Evolutionary conservation across 2,888 invertebrate genomes (phyloP), one percentile per base, ranked within the genome.

Genomic region (Scaptomyza cyrtandrae): DNA sequence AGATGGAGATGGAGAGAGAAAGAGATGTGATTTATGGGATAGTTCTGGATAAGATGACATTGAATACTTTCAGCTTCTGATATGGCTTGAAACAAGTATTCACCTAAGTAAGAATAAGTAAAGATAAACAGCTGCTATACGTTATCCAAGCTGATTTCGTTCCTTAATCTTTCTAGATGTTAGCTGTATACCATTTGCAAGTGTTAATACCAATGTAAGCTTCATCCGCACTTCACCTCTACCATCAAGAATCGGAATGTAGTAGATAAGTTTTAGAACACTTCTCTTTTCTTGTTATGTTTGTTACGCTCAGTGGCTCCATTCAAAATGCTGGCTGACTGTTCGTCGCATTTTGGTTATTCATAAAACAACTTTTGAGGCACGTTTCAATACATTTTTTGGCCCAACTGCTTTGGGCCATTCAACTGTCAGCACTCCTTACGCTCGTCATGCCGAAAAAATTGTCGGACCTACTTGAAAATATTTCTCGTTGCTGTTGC

Each of bases 351-450:
- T 61, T 60, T 67, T 58, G 55, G 73, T 59, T 71, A 59, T 76
- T 77, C 77, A 76, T 73, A 65, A 67, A 78, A 76, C 58, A 67
- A 80, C 45, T 80, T 70, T 66, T 80, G 62, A 65, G 67, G 64
- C 77, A 80, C 78, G 78, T 80, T 80, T 74, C 78, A 77, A 80
- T 71, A 74, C 72, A 71, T 75, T 80, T 75, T 80, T 73, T n/a
- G 50, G 57, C 56, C 41, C 65, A 66, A 64, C 71, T 67, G 67
- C 56, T 52, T 52, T 48, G 29, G 29, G 19, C 39, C 53, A 16
- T 33, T 27, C 50, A 9, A 16, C 16, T 41, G 41, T 4, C 24
- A 33, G 33, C 4, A 14, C 11, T 11, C 16, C 33, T 13, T 24
- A 45, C 46, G 16, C 14, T 14, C 49, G 49, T 10, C 19, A n/a